Conservation (phyloP, 2,797 vertebrate genomes). For the Cyprinella venusta region DNA sequence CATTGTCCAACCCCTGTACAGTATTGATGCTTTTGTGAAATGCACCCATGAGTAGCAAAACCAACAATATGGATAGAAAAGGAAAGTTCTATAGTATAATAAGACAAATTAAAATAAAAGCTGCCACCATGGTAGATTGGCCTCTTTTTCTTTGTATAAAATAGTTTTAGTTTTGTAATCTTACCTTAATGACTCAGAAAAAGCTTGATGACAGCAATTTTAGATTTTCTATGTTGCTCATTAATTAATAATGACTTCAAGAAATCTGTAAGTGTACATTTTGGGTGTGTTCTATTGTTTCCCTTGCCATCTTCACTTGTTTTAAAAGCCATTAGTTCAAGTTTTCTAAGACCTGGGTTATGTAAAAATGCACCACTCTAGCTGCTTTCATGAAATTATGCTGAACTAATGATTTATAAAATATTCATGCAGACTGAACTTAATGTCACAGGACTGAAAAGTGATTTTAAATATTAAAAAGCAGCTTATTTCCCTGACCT, state of each 20-base stretch:
- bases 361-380: constrained; percentile 66
- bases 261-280: neutral
- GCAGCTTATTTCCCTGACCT: constrained; percentile 61
- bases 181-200: neutral
- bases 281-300: neutral
- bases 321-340: constrained; percentile 32
- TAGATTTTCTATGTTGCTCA: neutral
- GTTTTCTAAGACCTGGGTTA: constrained; percentile 52
- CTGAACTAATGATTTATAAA: constrained; percentile 61
- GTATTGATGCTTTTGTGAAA: neutral
- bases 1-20: no score
- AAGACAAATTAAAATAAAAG: neutral
- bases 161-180: constrained; percentile 3
- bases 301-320: neutral
- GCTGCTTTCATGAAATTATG: constrained; percentile 62
- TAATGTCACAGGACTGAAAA: constrained; percentile 67
- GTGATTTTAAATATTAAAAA: constrained; percentile 66
- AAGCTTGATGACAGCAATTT: neutral
- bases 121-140: neutral
- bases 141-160: neutral
- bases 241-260: neutral
- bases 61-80: neutral
- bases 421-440: constrained; percentile 68
- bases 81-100: neutral
- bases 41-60: neutral